Base-by-base conservation (phyloP, 2,888 invertebrate genomes). In the Chorisops tibialis region DNA sequence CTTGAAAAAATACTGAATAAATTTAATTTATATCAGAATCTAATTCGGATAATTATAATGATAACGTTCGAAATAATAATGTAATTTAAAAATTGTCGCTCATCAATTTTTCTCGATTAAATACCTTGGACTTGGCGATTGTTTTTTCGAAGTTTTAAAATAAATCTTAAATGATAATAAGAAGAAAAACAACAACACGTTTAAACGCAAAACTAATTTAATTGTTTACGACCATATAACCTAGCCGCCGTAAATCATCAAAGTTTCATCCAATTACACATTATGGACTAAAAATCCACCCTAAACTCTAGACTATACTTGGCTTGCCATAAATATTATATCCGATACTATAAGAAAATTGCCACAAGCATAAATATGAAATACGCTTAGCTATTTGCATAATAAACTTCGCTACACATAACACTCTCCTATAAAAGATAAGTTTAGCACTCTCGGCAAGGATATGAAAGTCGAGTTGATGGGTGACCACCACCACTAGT, bases 221-320 rank as follows among this genome's bases (percentile, higher is more conserved):
- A 60, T 65, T 65, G 62, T 61, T 62, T 61, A 65, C 56, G 62
- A 63, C 56, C 59, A 56, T 51, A 51, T 30, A 58, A 61, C 58
- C 61, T 49, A 37, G 61, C 47, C 62, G 51, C 56, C 43, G 60
- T 65, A 65, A 65, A 65, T 65, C 65, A 65, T 62, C 62, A 60
- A 65, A 65, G 62, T 65, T 65, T 65, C 65, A 61, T 65, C 65
- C 65, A 65, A 65, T 65, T 65, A 65, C 60, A 65, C 62, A 56
- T 56, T 65, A 65, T 62, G 62, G 48, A 65, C 64, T 65, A 65
- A 65, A 65, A 65, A 65, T 62, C 56, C 22, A 38, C 38, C 48
- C 48, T 43, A 38, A 39, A 49, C 49, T 35, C 39, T 48, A 21
- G 24, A 52, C 59, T 52, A 54, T 58, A 62, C 35, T 35, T 62